Evolutionary conservation across 2,888 invertebrate genomes (phyloP).

Genomic region (Macrophya annulata): DNA sequence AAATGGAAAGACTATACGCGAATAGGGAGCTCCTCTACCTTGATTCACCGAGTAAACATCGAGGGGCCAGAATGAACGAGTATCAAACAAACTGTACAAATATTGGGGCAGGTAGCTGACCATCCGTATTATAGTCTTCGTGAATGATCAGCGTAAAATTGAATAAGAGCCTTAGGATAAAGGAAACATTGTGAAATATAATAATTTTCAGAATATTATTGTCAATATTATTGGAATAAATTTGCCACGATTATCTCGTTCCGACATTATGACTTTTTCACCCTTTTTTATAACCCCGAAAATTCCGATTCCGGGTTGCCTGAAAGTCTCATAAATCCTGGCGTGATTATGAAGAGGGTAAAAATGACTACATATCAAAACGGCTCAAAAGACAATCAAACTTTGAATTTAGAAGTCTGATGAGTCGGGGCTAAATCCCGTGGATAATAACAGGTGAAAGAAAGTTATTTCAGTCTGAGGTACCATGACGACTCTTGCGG

Average conservation of each 20-base stretch:
- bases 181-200: too few relatives aligned
- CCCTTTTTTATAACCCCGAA: background rate
- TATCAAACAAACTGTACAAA: conserved; percentile 32
- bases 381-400: conserved; percentile 21
- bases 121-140: conserved; percentile 6
- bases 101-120: conserved; percentile 34
- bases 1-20: background rate
- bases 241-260: background rate
- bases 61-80: conserved; percentile 6
- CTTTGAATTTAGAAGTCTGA: conserved; percentile 10
- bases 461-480: conserved; percentile 26
- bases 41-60: conserved; percentile 14
- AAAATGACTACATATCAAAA: conserved; percentile 19
- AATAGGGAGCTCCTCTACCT: background rate
- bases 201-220: too few relatives aligned
- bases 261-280: background rate
- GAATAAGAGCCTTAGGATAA: background rate
- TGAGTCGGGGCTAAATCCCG: background rate
- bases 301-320: background rate
- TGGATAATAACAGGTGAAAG: conserved; percentile 20
- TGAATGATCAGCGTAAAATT: conserved; percentile 14
- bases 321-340: background rate
- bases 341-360: background rate
- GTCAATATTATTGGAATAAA: background rate
- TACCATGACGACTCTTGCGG: conserved; percentile 19